These are phyloP conservation scores for Parasteatoda tepidariorum DNA, from an alignment of 1,140 invertebrate genomes.

Conservation along the genomic window DNA sequence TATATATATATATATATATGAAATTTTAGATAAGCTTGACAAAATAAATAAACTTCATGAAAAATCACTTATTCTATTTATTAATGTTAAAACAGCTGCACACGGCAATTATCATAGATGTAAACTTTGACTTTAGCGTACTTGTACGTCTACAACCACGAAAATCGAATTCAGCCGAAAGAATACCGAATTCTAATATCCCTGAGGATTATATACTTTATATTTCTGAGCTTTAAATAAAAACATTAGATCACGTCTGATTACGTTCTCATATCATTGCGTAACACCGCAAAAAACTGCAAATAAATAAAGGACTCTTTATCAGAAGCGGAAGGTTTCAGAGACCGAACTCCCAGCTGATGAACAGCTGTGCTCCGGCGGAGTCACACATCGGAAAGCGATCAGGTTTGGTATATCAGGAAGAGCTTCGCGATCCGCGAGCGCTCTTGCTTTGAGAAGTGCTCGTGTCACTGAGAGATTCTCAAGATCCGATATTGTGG, in stretches of 20 bases:
- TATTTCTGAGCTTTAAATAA: too few relatives aligned
- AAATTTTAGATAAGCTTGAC: too few relatives aligned
- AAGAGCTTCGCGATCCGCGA: not conserved
- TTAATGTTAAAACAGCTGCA: constrained; percentile 32
- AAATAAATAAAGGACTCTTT: constrained; percentile 51
- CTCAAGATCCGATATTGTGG: constrained; percentile 5
- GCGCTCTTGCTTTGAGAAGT: constrained; percentile 52
- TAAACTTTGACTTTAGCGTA: constrained; percentile 37
- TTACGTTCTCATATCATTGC: too few relatives aligned
- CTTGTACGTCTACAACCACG: constrained; percentile 33
- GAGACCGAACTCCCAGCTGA: constrained; percentile 29
- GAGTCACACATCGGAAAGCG: constrained; percentile 55
- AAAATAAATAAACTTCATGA: too few relatives aligned
- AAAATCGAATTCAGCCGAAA: constrained; percentile 56
- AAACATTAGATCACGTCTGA: too few relatives aligned
- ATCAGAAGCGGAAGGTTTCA: not conserved
- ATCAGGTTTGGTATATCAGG: constrained; percentile 56
- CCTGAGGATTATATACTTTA: too few relatives aligned
- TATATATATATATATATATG: too few relatives aligned
- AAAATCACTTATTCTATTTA: too few relatives aligned
- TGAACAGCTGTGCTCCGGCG: constrained; percentile 46
- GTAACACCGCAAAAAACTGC: not conserved
- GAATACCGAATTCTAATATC: too few relatives aligned
- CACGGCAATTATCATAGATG: constrained; percentile 1
- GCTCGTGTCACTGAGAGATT: constrained; percentile 6